These are phyloP conservation scores for Isurus oxyrinchus DNA, from an alignment of 2,113 vertebrate genomes.

Conservation along the genomic window DNA sequence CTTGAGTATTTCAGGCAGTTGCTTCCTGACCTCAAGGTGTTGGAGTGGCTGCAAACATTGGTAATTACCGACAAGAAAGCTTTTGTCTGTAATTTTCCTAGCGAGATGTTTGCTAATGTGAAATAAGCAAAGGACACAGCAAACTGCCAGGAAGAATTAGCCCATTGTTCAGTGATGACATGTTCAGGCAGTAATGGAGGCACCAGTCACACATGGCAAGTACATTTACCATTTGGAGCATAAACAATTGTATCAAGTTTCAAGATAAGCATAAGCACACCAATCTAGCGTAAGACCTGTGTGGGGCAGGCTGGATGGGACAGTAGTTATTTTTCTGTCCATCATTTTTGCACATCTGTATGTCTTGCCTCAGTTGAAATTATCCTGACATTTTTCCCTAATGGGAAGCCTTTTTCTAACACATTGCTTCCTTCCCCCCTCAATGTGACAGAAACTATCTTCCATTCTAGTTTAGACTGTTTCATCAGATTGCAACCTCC, in stretches of 20 bases:
- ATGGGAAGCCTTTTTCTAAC: no score
- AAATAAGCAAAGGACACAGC: not conserved
- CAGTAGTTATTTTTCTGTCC: not conserved
- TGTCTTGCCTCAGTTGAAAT: not conserved
- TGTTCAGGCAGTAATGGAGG: not conserved
- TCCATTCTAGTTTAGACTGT: not conserved
- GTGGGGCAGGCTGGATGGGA: not conserved
- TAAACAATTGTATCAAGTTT: not conserved
- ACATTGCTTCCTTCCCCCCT: not conserved
- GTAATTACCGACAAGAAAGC: not conserved
- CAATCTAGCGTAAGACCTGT: not conserved
- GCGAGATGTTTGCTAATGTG: not conserved
- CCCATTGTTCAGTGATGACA: not conserved
- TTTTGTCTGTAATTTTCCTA: not conserved
- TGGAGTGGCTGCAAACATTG: not conserved
- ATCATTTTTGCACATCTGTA: not conserved
- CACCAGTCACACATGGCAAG: no score
- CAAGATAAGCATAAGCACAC: not conserved
- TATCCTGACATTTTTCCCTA: not conserved
- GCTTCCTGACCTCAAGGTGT: not conserved
- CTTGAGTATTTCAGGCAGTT: not conserved
- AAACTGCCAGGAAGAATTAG: not conserved
- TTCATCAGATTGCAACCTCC: not conserved
- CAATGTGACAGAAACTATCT: not conserved
- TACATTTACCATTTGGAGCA: not conserved